Evolutionary conservation across 2,888 invertebrate species (phyloP).

Genomic region (Bhutanitis thaidina): DNA sequence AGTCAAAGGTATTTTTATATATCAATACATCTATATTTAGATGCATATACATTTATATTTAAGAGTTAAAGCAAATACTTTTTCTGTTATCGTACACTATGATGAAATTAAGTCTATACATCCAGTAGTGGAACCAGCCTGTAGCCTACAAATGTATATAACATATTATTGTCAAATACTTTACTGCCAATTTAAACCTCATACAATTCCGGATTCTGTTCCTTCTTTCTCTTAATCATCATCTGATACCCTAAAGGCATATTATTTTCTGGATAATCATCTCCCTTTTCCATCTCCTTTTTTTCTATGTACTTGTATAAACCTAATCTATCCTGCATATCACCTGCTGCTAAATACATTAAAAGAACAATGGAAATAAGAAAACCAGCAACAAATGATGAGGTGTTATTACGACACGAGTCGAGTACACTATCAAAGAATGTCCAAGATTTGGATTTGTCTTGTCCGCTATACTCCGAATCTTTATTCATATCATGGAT

Average conservation of each 20-base stretch:
- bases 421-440: constrained; percentile 54
- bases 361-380: constrained; percentile 32
- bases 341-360: constrained; percentile 12
- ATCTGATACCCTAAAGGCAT: constrained; percentile 53
- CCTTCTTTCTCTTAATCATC: constrained; percentile 37
- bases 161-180: too few relatives aligned
- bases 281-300: constrained; percentile 21
- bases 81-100: too few relatives aligned
- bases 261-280: constrained; percentile 34
- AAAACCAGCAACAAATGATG: constrained; percentile 51
- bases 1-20: too few relatives aligned
- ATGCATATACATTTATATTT: too few relatives aligned
- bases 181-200: constrained; percentile 41
- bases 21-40: too few relatives aligned
- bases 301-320: constrained; percentile 32
- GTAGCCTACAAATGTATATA: too few relatives aligned
- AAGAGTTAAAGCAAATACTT: too few relatives aligned
- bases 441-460: constrained; percentile 44
- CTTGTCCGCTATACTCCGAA: constrained; percentile 34
- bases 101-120: too few relatives aligned
- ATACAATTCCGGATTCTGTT: constrained; percentile 57
- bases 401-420: constrained; percentile 43
- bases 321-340: constrained; percentile 38
- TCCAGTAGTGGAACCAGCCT: too few relatives aligned
- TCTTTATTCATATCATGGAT: constrained; percentile 62